These are phyloP conservation scores for Eupeodes luniger DNA, from an alignment of 2,888 invertebrate species.

Conservation along the genomic window DNA sequence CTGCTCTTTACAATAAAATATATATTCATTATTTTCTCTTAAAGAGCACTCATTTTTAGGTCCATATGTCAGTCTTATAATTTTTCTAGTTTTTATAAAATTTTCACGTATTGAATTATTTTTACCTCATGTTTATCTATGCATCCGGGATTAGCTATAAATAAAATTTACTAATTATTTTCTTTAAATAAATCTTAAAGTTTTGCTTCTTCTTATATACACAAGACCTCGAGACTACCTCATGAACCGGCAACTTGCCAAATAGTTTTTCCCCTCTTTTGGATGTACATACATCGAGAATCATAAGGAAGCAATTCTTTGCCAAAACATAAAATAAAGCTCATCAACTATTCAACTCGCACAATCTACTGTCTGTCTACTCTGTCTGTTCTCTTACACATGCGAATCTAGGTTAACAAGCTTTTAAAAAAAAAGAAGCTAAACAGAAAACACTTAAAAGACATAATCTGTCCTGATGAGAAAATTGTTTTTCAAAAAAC, in stretches of 20 bases:
- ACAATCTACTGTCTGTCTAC: conserved; percentile 25
- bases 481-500: conserved; percentile 37
- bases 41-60: too few species aligned
- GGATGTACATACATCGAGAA: not conserved
- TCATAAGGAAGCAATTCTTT: conserved; percentile 41
- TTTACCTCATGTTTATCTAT: too few species aligned
- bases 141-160: too few species aligned
- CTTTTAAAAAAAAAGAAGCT: conserved; percentile 11
- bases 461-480: conserved; percentile 30
- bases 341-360: conserved; percentile 59
- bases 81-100: too few species aligned
- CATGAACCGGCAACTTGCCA: not conserved
- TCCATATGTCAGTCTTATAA: too few species aligned
- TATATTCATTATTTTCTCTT: too few species aligned
- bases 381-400: conserved; percentile 7
- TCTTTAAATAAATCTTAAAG: not conserved
- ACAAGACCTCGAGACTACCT: not conserved
- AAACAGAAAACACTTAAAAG: conserved; percentile 42
- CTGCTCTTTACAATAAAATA: too few species aligned
- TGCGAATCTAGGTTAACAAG: conserved; percentile 63
- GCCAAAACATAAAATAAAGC: conserved; percentile 12
- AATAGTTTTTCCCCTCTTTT: not conserved
- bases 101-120: too few species aligned
- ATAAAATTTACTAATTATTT: too few species aligned
- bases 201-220: not conserved